phyloP scores from a whole-genome alignment of 37 sponge, comb jelly and placozoan species.

The Chondrilla cf. caribensis region DNA sequence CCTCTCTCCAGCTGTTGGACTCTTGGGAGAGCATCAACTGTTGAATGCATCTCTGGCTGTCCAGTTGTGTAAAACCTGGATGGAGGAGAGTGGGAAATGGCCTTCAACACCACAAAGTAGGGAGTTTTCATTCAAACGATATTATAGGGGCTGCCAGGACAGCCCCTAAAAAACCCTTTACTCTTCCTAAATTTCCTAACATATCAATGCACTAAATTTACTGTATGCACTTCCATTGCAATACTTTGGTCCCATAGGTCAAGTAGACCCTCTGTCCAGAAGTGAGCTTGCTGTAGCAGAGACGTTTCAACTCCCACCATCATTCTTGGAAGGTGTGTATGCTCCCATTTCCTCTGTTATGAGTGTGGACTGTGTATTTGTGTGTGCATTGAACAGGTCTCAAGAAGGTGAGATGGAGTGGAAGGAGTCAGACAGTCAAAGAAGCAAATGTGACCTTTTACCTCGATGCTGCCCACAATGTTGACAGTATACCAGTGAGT shows the following conservation, averaged over 20 bases:
- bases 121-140: not conserved
- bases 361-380: no score
- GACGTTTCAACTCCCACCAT: not conserved
- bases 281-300: not conserved
- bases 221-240: no score
- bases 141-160: not conserved
- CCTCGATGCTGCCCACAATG: constrained; percentile 97
- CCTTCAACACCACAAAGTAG: not conserved
- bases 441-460: constrained; percentile 60
- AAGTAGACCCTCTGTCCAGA: not conserved
- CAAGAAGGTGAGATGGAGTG: constrained; percentile 77
- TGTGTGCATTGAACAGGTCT: constrained; percentile 53
- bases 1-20: constrained; percentile 38
- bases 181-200: no score
- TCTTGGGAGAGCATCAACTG: constrained; percentile 68
- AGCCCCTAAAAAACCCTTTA: no score
- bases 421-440: constrained; percentile 70
- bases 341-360: not conserved
- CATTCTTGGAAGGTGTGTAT: constrained; percentile 6
- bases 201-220: no score
- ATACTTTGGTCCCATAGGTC: no score
- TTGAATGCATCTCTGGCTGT: constrained; percentile 74
- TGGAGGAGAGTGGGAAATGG: constrained; percentile 18
- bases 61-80: constrained; percentile 68
- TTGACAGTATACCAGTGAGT: constrained; percentile 60